Base-by-base conservation (phyloP, 2,797 vertebrate genomes). In the Thaleichthys pacificus region DNA sequence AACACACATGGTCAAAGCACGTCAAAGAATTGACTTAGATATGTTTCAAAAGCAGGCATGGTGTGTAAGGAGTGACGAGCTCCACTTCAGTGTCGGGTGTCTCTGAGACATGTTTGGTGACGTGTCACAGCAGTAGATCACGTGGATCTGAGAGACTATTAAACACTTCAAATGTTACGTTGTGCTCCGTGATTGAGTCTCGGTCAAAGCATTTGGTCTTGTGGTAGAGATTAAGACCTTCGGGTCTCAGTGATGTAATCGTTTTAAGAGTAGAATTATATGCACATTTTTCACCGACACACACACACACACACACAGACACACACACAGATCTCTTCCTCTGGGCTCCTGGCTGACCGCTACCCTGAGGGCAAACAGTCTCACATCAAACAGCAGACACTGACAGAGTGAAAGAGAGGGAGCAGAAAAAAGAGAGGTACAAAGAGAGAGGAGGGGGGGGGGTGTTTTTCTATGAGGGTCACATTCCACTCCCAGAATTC, bases 401-500 rank as follows among this genome's bases (percentile, higher is more conserved):
- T 70, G 66, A 66, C 32, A 21, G 26, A 24, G 69, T 4, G 61
- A 62, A 19, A 30, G 26, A 77, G 56, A 58, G 56, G 5, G 6
- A 57, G 62, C 68, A 77, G 69, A 26, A 73, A 15, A 62, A 19
- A 30, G 26, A 77, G 56, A 58, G 56, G 5, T 15, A 58, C 2
- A 51, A 17, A 51, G 15, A 12, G 26, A 28, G 26, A 19, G 61
- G 17, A 15, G 4, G 26, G 68, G 65, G 80, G 69, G 69, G 74
- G 73, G 77, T 67, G 69, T 5, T 2, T 32, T 77, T 80, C 73
- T 81, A 68, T 72, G 61, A 42, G 60, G 77, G 76, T 69, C 77
- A 80, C 77, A 86, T 85, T 89, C 84, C 84, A 77, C 64, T 61
- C 71, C 68, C 68, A 75, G 74, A 61, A 71, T 78, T 69, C 73